Conservation (phyloP, 2,113 vertebrate species). For the Platichthys flesus region DNA sequence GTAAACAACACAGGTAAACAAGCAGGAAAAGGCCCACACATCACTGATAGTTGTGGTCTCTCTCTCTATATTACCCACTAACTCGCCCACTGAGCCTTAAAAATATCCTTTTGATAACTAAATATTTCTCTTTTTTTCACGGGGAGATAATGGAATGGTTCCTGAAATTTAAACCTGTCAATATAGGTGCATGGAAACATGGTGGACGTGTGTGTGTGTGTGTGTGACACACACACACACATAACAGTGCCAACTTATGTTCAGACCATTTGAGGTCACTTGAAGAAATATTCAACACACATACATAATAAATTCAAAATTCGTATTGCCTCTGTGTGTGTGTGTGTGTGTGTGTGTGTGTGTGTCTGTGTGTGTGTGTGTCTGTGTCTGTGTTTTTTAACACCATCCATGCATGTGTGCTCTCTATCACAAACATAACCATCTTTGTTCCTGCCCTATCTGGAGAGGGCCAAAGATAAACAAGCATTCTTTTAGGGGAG, state of each 20-base stretch:
- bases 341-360: too few relatives aligned
- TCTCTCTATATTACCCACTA: conserved; percentile 15
- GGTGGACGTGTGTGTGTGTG: conserved; percentile 8
- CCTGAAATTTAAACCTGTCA: conserved; percentile 35
- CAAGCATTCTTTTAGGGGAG: conserved; percentile 60
- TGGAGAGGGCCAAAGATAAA: conserved; percentile 60
- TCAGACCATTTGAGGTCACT: neutral
- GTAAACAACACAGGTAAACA: conserved; percentile 34
- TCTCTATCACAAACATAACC: conserved; percentile 37
- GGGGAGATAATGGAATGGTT: conserved; percentile 41
- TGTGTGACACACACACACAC: too few relatives aligned
- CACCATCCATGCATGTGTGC: conserved; percentile 18
- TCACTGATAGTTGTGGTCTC: conserved; percentile 2
- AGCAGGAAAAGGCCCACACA: conserved; percentile 19
- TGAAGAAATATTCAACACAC: neutral
- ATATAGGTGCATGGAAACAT: conserved; percentile 21
- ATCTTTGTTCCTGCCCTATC: conserved; percentile 60
- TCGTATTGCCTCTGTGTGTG: neutral
- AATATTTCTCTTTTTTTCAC: conserved; percentile 36
- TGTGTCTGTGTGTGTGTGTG: neutral
- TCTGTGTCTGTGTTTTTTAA: neutral
- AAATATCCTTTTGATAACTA: conserved; percentile 26
- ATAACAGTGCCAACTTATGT: neutral
- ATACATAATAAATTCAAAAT: neutral
- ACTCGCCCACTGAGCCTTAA: neutral